Evolutionary conservation across 1,140 invertebrate species (phyloP), one percentile per base, ranked within the genome.

Genomic region (Nomia melanderi): DNA sequence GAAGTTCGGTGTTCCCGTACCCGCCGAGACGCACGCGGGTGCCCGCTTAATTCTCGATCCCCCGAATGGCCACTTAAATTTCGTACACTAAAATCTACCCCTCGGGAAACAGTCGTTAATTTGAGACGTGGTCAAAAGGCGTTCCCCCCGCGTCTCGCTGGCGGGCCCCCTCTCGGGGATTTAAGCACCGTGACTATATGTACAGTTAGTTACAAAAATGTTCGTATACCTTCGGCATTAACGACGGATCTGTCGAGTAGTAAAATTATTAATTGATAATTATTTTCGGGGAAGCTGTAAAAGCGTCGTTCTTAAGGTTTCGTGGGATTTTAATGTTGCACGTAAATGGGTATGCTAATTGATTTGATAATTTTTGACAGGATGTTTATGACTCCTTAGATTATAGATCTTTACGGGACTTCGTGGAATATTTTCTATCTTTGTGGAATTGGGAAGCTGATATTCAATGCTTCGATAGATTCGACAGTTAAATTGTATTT

Each of bases 51-150:
- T 83, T 84, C 77, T 76, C 82, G 80, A 50, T 67, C 82, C 67
- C 54, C 63, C 67, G 54, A 84, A 83, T 54, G 81, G 67, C 41
- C 77, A 84, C 82, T 84, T 84, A 80, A 84, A 84, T 80, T 83
- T 77, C 77, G 71, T 62, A 77, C 67, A 60, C 44, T 83, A 77
- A 83, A 82, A 82, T 60, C 41, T 64, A 63, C 57, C 72, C 59
- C 50, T 44, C n/a, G 53, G 53, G 44, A 29, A 57, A 44, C 63
- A 12, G 67, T 71, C 77, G 77, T 84, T 84, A 83, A 80, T 53
- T 60, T 20, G 56, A n/a, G 47, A 1, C 41, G 54, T 47, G n/a
- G 27, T 25, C 41, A 23, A 50, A 79, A 33, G 64, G 47, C 71
- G 69, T 31, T 67, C 27, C 78, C 50, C 59, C 9, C 14, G 25